Conservation (phyloP, 2,113 vertebrate species). For the Poeciliopsis retropinna region DNA sequence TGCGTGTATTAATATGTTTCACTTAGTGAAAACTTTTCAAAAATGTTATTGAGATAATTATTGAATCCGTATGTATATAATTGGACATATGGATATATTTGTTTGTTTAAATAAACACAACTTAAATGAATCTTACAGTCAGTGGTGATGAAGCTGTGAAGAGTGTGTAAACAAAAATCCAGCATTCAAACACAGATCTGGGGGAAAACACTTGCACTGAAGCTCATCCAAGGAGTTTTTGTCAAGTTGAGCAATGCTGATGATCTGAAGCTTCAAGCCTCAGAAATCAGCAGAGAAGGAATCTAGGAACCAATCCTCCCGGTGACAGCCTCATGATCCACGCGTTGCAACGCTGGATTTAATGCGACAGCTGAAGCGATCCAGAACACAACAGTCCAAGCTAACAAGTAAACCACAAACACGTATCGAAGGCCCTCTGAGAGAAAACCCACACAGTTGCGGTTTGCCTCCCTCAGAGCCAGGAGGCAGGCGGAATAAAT, state of each 20-base stretch:
- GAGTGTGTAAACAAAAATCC: neutral
- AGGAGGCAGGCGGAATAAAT: constrained; percentile 48
- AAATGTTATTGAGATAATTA: no score
- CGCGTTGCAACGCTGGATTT: constrained; percentile 30
- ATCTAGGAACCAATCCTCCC: constrained; percentile 8
- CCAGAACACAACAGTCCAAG: constrained; percentile 47
- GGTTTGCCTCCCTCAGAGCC: constrained; percentile 58
- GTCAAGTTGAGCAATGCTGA: constrained; percentile 14
- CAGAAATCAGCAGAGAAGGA: constrained; percentile 19
- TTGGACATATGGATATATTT: no score
- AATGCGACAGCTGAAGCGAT: constrained; percentile 28
- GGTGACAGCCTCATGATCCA: constrained; percentile 25
- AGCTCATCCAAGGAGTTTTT: constrained; percentile 3
- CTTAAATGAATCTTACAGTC: neutral
- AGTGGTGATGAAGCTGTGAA: neutral
- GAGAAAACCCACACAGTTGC: constrained; percentile 68
- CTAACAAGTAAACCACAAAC: constrained; percentile 64
- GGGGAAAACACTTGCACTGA: constrained; percentile 7
- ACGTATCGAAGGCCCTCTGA: constrained; percentile 48
- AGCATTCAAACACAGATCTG: neutral
- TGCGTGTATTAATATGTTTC: no score
- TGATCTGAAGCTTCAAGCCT: constrained; percentile 19
- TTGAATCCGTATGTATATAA: no score
- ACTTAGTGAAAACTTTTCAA: no score
- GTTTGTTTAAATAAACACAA: no score